Evolutionary conservation across 2,113 vertebrate genomes (phyloP).

Genomic region (Gallinago media): DNA sequence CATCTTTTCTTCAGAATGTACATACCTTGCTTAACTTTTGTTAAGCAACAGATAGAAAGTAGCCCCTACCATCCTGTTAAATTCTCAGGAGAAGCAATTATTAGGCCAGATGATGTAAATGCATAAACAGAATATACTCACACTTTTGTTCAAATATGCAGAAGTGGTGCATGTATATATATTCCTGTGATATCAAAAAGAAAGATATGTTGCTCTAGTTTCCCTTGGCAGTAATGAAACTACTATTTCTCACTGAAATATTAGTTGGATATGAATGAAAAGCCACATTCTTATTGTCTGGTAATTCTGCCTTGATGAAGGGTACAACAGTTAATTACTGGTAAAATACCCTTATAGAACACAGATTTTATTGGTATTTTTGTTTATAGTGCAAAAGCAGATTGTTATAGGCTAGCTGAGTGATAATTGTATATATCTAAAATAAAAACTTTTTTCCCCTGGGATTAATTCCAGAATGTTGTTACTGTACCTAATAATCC

Average conservation of each 20-base stretch:
- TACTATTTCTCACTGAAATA: background rate
- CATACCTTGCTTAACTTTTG: background rate
- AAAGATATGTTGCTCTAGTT: background rate
- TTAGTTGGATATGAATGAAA: background rate
- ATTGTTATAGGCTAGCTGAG: background rate
- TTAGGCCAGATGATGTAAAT: background rate
- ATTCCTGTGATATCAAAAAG: background rate
- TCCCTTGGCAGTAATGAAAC: background rate
- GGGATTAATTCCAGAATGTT: background rate
- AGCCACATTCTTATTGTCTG: background rate
- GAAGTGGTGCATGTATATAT: background rate
- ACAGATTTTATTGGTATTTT: background rate
- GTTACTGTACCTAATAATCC: background rate
- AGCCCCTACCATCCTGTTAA: background rate
- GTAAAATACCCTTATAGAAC: background rate
- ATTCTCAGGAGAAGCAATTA: background rate
- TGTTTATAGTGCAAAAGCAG: background rate
- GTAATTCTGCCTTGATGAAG: background rate
- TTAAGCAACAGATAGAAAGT: background rate
- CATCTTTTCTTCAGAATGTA: background rate
- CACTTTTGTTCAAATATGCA: background rate
- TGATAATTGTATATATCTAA: background rate
- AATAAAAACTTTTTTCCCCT: accelerated
- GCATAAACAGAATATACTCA: background rate
- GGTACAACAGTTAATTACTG: background rate